Evolutionary conservation across 2,888 invertebrate species (phyloP), one percentile per base, ranked within the genome.

Genomic region (Chrysina gloriosa): DNA sequence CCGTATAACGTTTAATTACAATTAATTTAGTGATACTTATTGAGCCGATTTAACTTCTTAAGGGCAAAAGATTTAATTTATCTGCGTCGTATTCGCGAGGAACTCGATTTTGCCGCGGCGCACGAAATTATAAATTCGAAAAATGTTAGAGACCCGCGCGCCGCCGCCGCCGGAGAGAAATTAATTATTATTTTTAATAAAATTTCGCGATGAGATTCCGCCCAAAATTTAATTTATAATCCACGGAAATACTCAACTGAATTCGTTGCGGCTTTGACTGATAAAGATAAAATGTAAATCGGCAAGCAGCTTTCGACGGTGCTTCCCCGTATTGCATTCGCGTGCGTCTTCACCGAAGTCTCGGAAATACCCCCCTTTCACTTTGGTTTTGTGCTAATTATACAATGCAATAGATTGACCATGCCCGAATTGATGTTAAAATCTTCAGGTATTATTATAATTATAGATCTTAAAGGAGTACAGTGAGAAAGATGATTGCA

Each of bases 341-440:
- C 47, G 48, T 65, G 14, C 54, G 21, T 47, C 63, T 61, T 23
- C 48, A 21, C 52, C 64, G 61, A 58, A 71, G 21, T 47, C 47
- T n/a, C 4, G 47, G 23, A 1, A 47, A 7, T 11, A 7, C 14
- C 42, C 14, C 2, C 42, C 11, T 23, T n/a, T n/a, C 21, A n/a
- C 21, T 19, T n/a, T 47, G 47, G 23, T 21, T 19, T 47, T 47
- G 23, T 7, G 23, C 19, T 23, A 47, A 47, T 47, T 47, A 23
- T 23, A 47, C 47, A 23, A 23, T 47, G n/a, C n/a, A n/a, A 47
- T 21, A 47, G 9, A 47, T 19, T 21, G 16, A 4, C 21, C n/a
- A 47, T 72, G 73, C n/a, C n/a, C 70, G 72, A 72, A 75, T 74
- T 73, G 75, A 75, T 74, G 74, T 72, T 68, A 73, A 70, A 75